A percentile compares a stretch with the other conserved stretches of the same genome.
phyloP scores from a whole-genome alignment of 2,113 vertebrate species.

The Ibidorhyncha struthersii region DNA sequence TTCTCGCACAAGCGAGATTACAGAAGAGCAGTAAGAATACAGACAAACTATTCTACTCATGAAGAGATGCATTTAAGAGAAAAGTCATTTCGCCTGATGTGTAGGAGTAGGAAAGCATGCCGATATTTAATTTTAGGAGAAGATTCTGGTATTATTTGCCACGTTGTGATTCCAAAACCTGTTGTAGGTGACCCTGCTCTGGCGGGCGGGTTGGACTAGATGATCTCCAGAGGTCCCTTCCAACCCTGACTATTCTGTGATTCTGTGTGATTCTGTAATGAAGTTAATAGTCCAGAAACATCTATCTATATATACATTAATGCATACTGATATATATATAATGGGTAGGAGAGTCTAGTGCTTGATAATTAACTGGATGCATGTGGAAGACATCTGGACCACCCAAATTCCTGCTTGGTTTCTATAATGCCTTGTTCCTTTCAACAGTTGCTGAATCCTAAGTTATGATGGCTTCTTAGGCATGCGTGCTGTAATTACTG shows the following conservation, averaged over 20 bases:
- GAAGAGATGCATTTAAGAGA: background rate
- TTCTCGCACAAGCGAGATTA: background rate
- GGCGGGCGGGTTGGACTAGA: too few relatives aligned
- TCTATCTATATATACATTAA: background rate
- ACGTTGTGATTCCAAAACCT: background rate
- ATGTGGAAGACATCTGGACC: slow-evolving; percentile 14
- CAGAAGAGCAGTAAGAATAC: background rate
- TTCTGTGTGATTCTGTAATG: too few relatives aligned
- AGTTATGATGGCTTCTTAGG: background rate
- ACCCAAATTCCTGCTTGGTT: background rate
- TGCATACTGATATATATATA: background rate
- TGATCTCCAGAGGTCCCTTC: too few relatives aligned
- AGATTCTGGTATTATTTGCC: background rate
- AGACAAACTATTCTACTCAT: background rate
- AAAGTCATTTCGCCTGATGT: background rate
- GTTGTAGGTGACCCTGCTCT: too few relatives aligned
- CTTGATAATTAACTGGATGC: background rate
- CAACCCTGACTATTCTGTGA: too few relatives aligned
- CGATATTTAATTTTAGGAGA: background rate
- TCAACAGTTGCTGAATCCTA: background rate
- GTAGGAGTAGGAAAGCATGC: background rate
- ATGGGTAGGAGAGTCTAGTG: background rate
- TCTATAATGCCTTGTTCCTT: background rate
- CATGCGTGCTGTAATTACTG: background rate
- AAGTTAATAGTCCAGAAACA: background rate